Base-by-base conservation (phyloP, 2,888 invertebrate genomes). In the Automeris io region DNA sequence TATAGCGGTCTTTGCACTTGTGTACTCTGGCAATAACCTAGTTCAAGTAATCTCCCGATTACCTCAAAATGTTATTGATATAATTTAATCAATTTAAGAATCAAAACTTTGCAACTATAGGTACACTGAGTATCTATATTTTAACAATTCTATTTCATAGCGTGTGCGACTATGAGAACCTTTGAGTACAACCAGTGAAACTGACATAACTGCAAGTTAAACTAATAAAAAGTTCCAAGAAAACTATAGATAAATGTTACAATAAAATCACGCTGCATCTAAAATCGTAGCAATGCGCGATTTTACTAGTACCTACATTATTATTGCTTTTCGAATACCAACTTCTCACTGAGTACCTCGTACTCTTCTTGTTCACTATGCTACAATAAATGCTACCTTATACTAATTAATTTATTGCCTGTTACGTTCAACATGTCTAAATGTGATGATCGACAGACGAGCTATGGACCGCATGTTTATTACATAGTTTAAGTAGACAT, bases 321-420 rank as follows among this genome's bases (percentile, higher is more conserved):
- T 87, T 87, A 87, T 87, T 87, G 87, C 87, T 87, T 87, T 78
- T 86, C 81, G 87, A 83, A 87, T 87, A 87, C 87, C 87, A 86
- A 82, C 77, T 74, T 73, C 78, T 70, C 64, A 61, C 73, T 73
- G 73, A 81, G 68, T 83, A 83, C 83, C 83, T 74, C 77, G 83
- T 83, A 81, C 74, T 76, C 79, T 54, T 76, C 79, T 54, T 72
- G 57, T 54, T 33, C 29, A 19, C 38, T 49, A 57, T 62, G 50
- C 62, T 76, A 80, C 50, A 39, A 43, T 69, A 77, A 73, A 56
- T 46, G 18, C 68, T 80, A 82, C 41, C 70, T 81, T 80, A 81
- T 12, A 33, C 71, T 80, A 80, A 50, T 76, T 76, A 79, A 55
- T 72, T 81, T 82, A 83, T 82, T 83, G 85, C 85, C 83, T 75